A percentile compares a stretch with the other conserved stretches of the same genome.
phyloP scores from a whole-genome alignment of 2,113 vertebrate genomes.

The Telmatochromis sp. region DNA sequence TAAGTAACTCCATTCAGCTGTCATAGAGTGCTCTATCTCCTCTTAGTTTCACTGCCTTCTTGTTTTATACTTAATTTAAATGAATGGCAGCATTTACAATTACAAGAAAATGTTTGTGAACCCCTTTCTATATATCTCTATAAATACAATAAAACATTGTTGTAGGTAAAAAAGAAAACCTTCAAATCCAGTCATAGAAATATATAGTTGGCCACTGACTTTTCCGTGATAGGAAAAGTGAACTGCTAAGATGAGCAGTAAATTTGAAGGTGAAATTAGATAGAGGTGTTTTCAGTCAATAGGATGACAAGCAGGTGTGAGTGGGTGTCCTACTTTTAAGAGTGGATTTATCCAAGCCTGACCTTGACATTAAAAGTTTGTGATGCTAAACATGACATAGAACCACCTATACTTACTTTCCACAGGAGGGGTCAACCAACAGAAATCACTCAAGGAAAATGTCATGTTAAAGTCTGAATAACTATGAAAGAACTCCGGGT shows the following conservation, averaged over 20 bases:
- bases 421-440: not conserved
- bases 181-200: not conserved
- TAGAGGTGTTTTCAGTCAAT: not conserved
- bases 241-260: not conserved
- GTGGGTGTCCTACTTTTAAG: not conserved
- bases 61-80: not conserved
- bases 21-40: not conserved
- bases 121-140: not conserved
- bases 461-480: not conserved
- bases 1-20: slow-evolving; percentile 63
- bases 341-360: not conserved
- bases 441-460: not conserved
- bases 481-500: not conserved
- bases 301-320: not conserved
- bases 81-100: not conserved
- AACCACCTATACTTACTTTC: not conserved
- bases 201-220: not conserved
- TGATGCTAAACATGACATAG: not conserved
- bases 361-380: not conserved
- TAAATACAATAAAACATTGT: not conserved
- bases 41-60: not conserved
- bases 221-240: not conserved
- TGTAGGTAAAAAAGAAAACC: not conserved
- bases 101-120: not conserved
- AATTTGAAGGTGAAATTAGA: not conserved